phyloP scores from a whole-genome alignment of 2,888 invertebrate species.

The Phorcus lineatus region DNA sequence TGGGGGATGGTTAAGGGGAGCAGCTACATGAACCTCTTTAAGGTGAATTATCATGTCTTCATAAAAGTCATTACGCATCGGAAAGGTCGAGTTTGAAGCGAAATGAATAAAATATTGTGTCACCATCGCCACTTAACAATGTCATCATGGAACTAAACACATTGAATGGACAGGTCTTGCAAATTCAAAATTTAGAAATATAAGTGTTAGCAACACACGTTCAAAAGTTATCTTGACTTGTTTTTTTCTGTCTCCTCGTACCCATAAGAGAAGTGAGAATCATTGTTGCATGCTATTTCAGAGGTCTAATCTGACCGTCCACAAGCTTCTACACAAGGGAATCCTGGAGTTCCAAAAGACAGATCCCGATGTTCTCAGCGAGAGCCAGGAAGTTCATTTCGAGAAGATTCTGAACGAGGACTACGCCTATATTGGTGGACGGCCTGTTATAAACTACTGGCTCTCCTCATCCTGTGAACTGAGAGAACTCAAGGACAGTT shows the following conservation, averaged over 20 bases:
- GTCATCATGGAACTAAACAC: no score
- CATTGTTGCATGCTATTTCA: background rate
- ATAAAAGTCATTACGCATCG: no score
- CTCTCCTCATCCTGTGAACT: background rate
- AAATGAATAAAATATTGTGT: background rate
- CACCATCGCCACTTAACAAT: background rate
- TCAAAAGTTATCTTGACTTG: no score
- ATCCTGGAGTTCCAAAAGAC: constrained; percentile 12
- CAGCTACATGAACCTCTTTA: background rate
- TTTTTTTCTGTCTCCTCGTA: no score
- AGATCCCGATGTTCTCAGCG: constrained; percentile 1
- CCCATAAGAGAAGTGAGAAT: no score
- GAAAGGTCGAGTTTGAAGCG: background rate
- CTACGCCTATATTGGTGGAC: constrained; percentile 21
- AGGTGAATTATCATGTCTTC: background rate
- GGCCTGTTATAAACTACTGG: constrained; percentile 10
- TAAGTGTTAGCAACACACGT: no score
- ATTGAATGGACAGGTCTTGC: no score
- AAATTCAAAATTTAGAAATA: no score
- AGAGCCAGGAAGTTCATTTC: background rate
- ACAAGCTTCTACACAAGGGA: constrained; percentile 12
- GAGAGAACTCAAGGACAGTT: background rate
- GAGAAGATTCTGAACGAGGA: background rate
- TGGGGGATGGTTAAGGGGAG: background rate
- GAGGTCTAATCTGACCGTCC: background rate